These are phyloP conservation scores for Drosophila bocki DNA, from an alignment of 1,140 invertebrate species.

Conservation along the genomic window DNA sequence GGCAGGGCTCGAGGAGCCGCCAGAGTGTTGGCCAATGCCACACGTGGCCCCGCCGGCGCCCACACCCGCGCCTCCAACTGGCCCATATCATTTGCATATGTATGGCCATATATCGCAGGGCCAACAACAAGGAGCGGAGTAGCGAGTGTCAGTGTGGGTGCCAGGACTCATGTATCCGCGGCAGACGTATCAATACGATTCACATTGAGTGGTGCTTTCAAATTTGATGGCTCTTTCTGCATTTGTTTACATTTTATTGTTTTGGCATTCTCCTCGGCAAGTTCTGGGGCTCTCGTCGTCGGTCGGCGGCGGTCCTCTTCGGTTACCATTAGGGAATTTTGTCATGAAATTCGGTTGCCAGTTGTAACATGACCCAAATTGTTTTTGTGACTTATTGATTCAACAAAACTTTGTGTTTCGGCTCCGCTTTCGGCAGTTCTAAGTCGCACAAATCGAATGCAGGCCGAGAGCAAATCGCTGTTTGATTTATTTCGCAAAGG, in stretches of 20 bases:
- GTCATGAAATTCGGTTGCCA: slow-evolving; percentile 77
- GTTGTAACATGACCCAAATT: slow-evolving; percentile 83
- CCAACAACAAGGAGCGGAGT: slow-evolving; percentile 10
- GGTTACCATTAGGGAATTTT: slow-evolving; percentile 80
- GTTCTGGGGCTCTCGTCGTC: slow-evolving; percentile 9
- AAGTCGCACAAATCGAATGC: slow-evolving; percentile 47
- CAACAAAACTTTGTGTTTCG: slow-evolving; percentile 70
- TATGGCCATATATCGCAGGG: slow-evolving; percentile 53
- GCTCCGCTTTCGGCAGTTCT: slow-evolving; percentile 56
- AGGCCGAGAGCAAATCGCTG: slow-evolving; percentile 61
- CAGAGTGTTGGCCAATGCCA: slow-evolving; percentile 45
- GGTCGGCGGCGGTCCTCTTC: slow-evolving; percentile 48
- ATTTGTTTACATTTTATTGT: slow-evolving; percentile 84
- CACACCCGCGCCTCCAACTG: slow-evolving; percentile 25
- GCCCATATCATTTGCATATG: slow-evolving; percentile 79
- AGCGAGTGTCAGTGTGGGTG: slow-evolving; percentile 47
- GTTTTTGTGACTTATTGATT: slow-evolving; percentile 84
- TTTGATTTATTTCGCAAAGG: slow-evolving; percentile 78
- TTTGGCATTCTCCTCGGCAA: slow-evolving; percentile 51
- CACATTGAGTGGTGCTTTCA: slow-evolving; percentile 76
- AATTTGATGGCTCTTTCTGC: slow-evolving; percentile 76
- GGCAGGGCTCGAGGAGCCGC: slow-evolving; percentile 39
- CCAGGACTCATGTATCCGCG: slow-evolving; percentile 31
- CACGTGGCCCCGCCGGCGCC: slow-evolving; percentile 14
- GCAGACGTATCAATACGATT: slow-evolving; percentile 59